phyloP scores from a whole-genome alignment of 2,888 invertebrate genomes.

The Pseudococcus viburni region DNA sequence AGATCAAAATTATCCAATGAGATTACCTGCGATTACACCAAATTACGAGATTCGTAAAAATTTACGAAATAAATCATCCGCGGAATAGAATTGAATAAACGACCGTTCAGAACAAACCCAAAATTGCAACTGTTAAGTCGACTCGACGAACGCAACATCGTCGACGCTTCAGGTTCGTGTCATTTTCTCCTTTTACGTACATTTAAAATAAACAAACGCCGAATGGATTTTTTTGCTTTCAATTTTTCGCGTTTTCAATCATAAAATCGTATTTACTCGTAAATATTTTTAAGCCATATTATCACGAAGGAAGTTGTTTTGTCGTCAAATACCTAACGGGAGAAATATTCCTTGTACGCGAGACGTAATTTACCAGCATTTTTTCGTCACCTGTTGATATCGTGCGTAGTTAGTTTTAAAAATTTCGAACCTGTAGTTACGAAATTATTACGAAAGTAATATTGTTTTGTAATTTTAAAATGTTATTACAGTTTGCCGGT shows the following conservation, averaged over 20 bases:
- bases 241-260: neutral
- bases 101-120: slow-evolving; percentile 40
- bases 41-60: neutral
- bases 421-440: no score
- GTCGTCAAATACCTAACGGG: neutral
- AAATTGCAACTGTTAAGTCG: slow-evolving; percentile 39
- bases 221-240: neutral
- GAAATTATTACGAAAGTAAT: no score
- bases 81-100: neutral
- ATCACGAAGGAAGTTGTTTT: slow-evolving; percentile 5
- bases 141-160: neutral
- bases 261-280: slow-evolving; percentile 18
- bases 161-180: neutral
- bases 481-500: no score
- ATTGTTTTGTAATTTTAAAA: no score
- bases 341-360: neutral
- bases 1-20: neutral
- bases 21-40: neutral
- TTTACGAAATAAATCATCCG: slow-evolving; percentile 36
- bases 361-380: neutral
- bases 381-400: neutral
- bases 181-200: neutral
- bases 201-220: slow-evolving; percentile 7
- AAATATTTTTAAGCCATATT: slow-evolving; percentile 13
- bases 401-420: neutral